Conservation (phyloP, 2,888 invertebrate genomes). For the Drosophila kambysellisi region DNA sequence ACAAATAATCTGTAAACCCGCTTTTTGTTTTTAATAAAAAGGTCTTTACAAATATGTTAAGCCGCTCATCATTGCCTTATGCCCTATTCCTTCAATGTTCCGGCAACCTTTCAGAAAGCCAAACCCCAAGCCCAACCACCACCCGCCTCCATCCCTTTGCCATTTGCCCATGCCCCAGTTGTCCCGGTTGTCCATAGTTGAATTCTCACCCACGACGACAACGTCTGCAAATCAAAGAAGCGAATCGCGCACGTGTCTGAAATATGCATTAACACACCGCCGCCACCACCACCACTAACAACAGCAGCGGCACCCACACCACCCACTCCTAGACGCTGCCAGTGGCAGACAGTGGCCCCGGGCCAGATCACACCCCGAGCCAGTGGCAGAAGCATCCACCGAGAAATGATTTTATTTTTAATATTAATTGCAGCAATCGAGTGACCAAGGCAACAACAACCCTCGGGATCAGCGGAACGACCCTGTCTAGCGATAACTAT, state of each 20-base stretch:
- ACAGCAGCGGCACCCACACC: conserved; percentile 12
- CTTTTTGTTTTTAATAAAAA: conserved; percentile 76
- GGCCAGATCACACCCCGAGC: conserved; percentile 36
- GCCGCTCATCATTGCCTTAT: conserved; percentile 77
- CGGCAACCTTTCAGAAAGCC: conserved; percentile 34
- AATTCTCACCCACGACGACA: conserved; percentile 38
- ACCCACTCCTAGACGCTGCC: conserved; percentile 31
- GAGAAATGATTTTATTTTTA: conserved; percentile 71
- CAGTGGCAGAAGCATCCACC: conserved; percentile 54
- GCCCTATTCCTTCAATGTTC: conserved; percentile 11
- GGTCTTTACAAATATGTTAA: conserved; percentile 79
- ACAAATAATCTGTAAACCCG: conserved; percentile 66
- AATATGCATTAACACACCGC: conserved; percentile 80
- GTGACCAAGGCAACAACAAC: conserved; percentile 77
- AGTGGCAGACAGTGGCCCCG: conserved; percentile 34
- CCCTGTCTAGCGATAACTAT: conserved; percentile 10
- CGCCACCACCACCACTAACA: conserved; percentile 28
- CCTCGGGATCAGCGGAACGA: conserved; percentile 46
- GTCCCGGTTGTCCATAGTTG: conserved; percentile 21
- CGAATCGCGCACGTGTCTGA: conserved; percentile 78
- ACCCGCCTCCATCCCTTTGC: neutral
- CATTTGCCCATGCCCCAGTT: conserved; percentile 1
- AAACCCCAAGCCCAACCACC: neutral
- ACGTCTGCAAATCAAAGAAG: conserved; percentile 78
- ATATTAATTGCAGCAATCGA: conserved; percentile 79